Percentiles rank a stretch among this genome's conserved stretches.
Conservation (phyloP, 2,113 vertebrate species). For the Cebidichthys violaceus region DNA sequence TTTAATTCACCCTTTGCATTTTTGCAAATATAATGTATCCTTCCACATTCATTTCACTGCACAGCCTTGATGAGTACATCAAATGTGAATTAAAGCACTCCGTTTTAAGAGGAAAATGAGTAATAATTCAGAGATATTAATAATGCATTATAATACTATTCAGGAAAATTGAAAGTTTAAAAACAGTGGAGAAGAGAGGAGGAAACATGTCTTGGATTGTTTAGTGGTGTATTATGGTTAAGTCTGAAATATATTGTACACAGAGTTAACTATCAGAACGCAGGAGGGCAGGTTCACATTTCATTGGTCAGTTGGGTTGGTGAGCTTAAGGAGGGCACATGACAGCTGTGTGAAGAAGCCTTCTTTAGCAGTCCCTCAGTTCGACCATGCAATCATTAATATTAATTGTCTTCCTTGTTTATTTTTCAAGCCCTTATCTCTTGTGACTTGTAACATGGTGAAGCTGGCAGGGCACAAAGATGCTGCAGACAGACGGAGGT, state of each 20-base stretch:
- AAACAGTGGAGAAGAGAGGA: slow-evolving; percentile 74
- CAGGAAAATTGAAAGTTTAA: slow-evolving; percentile 83
- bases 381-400: slow-evolving; percentile 67
- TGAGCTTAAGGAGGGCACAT: slow-evolving; percentile 21
- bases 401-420: slow-evolving; percentile 71
- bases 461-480: slow-evolving; percentile 45
- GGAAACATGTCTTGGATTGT: slow-evolving; percentile 62
- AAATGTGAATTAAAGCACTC: slow-evolving; percentile 87
- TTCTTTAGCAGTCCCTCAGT: slow-evolving; percentile 49
- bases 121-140: slow-evolving; percentile 89
- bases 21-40: slow-evolving; percentile 87
- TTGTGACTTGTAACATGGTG: slow-evolving; percentile 54
- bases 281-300: slow-evolving; percentile 15
- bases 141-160: slow-evolving; percentile 87
- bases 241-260: not conserved
- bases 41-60: slow-evolving; percentile 82
- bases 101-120: slow-evolving; percentile 86
- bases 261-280: not conserved
- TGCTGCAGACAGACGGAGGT: slow-evolving; percentile 42
- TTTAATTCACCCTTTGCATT: slow-evolving; percentile 86
- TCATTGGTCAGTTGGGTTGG: slow-evolving; percentile 10
- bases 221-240: slow-evolving; percentile 56
- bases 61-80: slow-evolving; percentile 86
- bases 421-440: slow-evolving; percentile 61
- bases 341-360: slow-evolving; percentile 38